Base-by-base conservation (phyloP, 1,140 invertebrate species). In the Asbolus verrucosus region DNA sequence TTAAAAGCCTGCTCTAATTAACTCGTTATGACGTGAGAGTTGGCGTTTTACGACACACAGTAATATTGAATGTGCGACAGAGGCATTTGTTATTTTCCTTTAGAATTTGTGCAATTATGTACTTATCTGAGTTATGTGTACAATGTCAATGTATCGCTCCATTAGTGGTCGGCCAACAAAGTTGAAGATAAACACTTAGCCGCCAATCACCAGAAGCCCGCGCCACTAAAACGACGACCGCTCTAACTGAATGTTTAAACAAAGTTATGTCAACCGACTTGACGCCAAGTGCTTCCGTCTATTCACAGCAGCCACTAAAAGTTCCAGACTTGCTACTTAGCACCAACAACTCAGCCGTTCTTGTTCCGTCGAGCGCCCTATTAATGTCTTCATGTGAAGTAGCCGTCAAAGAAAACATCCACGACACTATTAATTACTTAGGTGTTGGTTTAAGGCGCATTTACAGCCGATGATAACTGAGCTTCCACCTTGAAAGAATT, bases 121-220 rank as follows among this genome's bases (percentile, higher is more conserved):
- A 61, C 27, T 33, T 31, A 46, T 33, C 63, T 54, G 46, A 54
- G 46, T 54, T 54, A 46, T 66, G 63, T 66, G 63, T 66, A 46
- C 63, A 66, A 50, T 66, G 39, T 66, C 61, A 50, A 50, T 50
- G 63, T 66, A 66, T 66, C 63, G 39, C 63, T 66, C 63, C 63
- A 66, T 66, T 66, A 66, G 63, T 50, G 63, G 63, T 66, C 38
- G 38, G 41, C 41, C 30, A 36, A 46, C 21, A 63, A 39, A 46
- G 63, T 66, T 50, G 38, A 66, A 50, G 63, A 63, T 50, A 66
- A 66, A 50, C 63, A 50, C 61, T 63, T 41, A 21, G 36, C 61
- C 63, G 43, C 21, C 63, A 66, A 66, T 66, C 63, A 50, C 15
- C 24, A 50, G 63, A 27, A 66, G 27, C 30, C 60, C 59, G 59